phyloP scores from a whole-genome alignment of 2,888 invertebrate species.

The Diarsia rubi region DNA sequence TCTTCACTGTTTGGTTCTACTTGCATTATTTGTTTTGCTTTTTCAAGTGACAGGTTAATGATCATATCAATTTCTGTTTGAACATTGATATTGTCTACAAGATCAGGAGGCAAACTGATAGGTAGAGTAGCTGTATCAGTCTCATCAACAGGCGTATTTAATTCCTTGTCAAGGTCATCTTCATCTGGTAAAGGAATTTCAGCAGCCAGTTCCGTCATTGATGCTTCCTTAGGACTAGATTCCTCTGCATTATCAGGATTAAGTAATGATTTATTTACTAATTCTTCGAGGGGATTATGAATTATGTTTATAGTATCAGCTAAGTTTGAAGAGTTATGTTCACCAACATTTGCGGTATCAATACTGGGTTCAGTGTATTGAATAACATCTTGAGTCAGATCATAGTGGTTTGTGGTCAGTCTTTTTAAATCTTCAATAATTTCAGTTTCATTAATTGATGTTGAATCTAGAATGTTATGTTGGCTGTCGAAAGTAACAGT shows the following conservation, averaged over 20 bases:
- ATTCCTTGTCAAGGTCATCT: constrained; percentile 73
- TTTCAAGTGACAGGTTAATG: constrained; percentile 17
- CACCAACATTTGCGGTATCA: constrained; percentile 1
- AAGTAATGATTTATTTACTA: constrained; percentile 25
- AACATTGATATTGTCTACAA: constrained; percentile 45
- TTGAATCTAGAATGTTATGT: constrained; percentile 8
- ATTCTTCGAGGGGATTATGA: constrained; percentile 25
- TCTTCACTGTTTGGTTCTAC: constrained; percentile 9
- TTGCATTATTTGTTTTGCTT: constrained; percentile 15
- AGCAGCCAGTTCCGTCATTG: constrained; percentile 64
- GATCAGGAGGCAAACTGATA: constrained; percentile 38
- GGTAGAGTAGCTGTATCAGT: neutral
- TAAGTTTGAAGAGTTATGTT: constrained; percentile 4
- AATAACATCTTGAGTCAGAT: constrained; percentile 14
- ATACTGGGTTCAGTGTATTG: constrained; percentile 7
- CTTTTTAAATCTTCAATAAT: constrained; percentile 9
- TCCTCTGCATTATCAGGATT: constrained; percentile 19
- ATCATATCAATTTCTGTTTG: constrained; percentile 23
- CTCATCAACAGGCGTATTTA: constrained; percentile 22
- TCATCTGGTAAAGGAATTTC: constrained; percentile 79
- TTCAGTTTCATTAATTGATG: constrained; percentile 18
- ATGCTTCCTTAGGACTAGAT: constrained; percentile 32
- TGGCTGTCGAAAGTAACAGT: constrained; percentile 4
- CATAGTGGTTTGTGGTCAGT: neutral
- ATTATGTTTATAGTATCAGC: constrained; percentile 6